Evolutionary conservation across 2,797 vertebrate species (phyloP).

Genomic region (Manis pentadactyla): DNA sequence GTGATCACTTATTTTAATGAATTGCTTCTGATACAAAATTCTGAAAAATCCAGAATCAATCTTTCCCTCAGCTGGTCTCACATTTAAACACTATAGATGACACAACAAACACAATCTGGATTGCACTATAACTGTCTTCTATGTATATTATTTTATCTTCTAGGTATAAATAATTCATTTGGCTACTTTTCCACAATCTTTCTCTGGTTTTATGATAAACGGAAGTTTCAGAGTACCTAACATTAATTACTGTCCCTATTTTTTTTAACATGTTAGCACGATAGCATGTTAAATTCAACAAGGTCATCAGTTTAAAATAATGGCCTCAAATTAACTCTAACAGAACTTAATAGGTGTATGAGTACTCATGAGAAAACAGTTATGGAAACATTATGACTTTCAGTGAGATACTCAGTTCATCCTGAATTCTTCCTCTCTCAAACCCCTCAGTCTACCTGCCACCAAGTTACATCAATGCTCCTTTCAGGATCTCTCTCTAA

Average conservation of each 20-base stretch:
- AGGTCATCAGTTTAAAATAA: constrained; percentile 18
- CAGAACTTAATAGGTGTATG: background rate
- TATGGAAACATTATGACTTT: background rate
- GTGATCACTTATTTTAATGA: constrained; percentile 13
- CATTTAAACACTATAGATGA: background rate
- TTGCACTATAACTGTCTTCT: background rate
- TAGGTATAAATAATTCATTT: background rate
- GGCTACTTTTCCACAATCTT: background rate
- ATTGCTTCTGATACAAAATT: background rate
- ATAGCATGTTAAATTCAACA: background rate
- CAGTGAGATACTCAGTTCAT: background rate
- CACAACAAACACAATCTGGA: background rate
- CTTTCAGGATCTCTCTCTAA: background rate
- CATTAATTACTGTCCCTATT: background rate
- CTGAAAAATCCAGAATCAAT: background rate
- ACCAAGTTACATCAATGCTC: background rate
- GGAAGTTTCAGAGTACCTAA: background rate
- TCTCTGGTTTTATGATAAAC: background rate
- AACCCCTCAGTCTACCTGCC: background rate
- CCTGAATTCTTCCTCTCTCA: background rate
- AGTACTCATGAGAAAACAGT: background rate
- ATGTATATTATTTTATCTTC: background rate
- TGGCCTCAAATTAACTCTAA: background rate
- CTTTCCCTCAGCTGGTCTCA: background rate
- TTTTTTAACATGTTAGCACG: background rate